Evolutionary conservation across 2,888 invertebrate genomes (phyloP), one percentile per base, ranked within the genome.

Genomic region (Drosophila buzzatii): DNA sequence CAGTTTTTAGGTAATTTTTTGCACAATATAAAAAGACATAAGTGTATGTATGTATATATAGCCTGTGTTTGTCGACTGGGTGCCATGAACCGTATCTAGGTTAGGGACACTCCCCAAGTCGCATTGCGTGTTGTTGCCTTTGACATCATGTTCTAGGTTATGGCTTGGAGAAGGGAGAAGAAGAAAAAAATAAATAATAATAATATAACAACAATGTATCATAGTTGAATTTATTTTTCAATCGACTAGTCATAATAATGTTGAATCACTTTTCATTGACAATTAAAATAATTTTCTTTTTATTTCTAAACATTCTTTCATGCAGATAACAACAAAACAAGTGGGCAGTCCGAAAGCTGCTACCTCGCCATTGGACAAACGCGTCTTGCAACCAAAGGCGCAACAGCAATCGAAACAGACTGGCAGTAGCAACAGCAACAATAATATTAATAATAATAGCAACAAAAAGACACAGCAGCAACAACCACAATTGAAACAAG

Each of bases 381-480:
- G 95, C 84, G 94, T 96, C 39, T 92, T 96, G 69, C 96, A 96
- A 92, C 96, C 96, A 0, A 96, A 96, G 90, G 95, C 95, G 89
- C 93, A 80, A 67, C 87, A 77, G 61, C 80, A 83, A 76, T 20
- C 69, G 16, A 84, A 85, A 76, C 82, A 80, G 76, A 79, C 74
- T 66, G 72, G 62, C 64, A 78, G 62, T 77, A 84, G 61, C 72
- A 77, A 51, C 52, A 65, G 64, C 79, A 84, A 55, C 74, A 65
- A n/a, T n/a, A 80, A 55, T 91, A 68, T 78, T 71, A 84, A 61
- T 18, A 88, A 68, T 74, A 79, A 68, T 70, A 74, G 69, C 76
- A 80, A 75, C 73, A 87, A 81, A 87, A 84, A 85, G 85, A 81
- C 84, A 82, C 70, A 79, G 65, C 78, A 79, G 58, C 79, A 76